Conservation (phyloP, 2,797 vertebrate genomes). For the Muraenolepis orangiensis region DNA sequence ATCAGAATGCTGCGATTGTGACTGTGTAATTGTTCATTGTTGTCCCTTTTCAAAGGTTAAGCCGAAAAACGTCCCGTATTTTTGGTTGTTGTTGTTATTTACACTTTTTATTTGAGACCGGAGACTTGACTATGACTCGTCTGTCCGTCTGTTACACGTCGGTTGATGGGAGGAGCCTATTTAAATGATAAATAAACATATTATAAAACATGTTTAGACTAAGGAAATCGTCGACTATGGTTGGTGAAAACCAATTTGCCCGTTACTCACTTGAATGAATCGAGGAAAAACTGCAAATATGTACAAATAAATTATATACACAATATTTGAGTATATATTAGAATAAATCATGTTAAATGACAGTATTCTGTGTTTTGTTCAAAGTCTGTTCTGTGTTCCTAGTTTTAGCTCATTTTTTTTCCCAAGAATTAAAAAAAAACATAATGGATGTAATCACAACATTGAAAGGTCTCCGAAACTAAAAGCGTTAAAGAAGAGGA, state of each 20-base stretch:
- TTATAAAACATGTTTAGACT: background rate
- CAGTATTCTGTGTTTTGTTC: conserved; percentile 31
- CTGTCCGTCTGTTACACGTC: background rate
- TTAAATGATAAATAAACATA: background rate
- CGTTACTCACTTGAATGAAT: no score
- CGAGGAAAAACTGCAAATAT: background rate
- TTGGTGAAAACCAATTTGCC: background rate
- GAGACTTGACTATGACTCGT: background rate
- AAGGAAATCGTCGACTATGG: background rate
- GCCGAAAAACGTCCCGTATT: no score
- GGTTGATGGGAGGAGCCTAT: background rate
- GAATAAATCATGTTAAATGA: background rate
- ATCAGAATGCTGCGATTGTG: background rate
- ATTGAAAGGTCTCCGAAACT: background rate
- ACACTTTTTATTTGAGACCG: background rate
- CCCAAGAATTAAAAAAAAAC: background rate
- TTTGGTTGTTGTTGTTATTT: background rate
- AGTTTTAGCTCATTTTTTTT: background rate
- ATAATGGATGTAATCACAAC: conserved; percentile 2
- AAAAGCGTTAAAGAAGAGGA: conserved; percentile 17
- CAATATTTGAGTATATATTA: background rate
- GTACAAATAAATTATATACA: background rate
- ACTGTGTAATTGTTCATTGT: background rate
- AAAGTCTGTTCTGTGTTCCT: background rate
- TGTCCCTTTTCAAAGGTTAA: background rate